Evolutionary conservation across 2,113 vertebrate species (phyloP).

Genomic region (Mirza zaza): DNA sequence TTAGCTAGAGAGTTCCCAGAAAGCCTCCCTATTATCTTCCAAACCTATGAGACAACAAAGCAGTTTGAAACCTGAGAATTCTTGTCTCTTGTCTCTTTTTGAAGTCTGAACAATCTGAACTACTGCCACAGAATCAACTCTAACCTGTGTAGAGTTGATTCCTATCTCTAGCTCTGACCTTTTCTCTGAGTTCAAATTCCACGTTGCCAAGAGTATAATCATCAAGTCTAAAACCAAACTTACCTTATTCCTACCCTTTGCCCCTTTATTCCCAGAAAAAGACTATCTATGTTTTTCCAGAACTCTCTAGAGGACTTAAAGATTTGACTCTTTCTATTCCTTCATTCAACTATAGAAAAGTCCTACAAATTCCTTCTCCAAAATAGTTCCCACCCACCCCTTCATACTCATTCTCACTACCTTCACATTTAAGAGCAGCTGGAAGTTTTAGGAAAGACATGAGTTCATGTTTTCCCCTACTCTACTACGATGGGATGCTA

Average conservation of each 20-base stretch:
- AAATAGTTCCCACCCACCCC: not conserved
- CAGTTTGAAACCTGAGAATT: not conserved
- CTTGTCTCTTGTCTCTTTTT: not conserved
- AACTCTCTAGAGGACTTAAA: not conserved
- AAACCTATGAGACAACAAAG: not conserved
- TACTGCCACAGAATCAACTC: not conserved
- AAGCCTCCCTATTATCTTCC: not conserved
- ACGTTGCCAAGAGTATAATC: not conserved
- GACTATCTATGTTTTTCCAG: not conserved
- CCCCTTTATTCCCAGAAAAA: not conserved
- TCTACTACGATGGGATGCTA: not conserved
- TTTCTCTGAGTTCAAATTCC: conserved; percentile 5
- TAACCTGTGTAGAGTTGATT: not conserved
- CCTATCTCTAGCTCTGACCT: not conserved
- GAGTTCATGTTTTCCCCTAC: not conserved
- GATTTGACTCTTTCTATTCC: not conserved
- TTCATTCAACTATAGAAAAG: not conserved
- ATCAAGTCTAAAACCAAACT: not conserved
- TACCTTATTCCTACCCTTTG: not conserved
- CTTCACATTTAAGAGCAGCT: not conserved
- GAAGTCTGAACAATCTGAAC: not conserved
- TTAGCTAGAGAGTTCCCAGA: not conserved
- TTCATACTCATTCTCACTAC: not conserved
- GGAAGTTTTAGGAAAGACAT: not conserved
- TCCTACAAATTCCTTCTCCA: not conserved